Conservation (phyloP, 64 coral and sea anemone genomes). For the Dendrophyllia cribrosa region DNA sequence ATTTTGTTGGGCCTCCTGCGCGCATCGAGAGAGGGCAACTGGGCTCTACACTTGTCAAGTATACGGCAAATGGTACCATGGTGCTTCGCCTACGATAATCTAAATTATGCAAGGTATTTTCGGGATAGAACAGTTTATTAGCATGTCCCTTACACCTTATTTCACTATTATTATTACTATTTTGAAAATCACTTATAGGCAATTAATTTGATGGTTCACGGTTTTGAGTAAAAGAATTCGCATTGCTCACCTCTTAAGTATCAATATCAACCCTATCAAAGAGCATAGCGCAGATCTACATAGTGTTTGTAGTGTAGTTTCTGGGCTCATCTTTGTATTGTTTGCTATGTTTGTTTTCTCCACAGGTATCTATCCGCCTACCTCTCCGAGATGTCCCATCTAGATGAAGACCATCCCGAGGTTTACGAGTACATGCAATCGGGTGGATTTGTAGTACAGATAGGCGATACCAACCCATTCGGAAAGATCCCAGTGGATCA, state of each 20-base stretch:
- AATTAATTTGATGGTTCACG: too few species aligned
- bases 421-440: constrained; percentile 24
- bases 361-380: constrained; percentile 55
- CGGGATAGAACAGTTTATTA: too few species aligned
- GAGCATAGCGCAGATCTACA: too few species aligned
- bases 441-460: constrained; percentile 75
- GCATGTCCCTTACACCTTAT: too few species aligned
- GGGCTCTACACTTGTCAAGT: constrained; percentile 64
- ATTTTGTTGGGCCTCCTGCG: constrained; percentile 50
- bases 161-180: too few species aligned
- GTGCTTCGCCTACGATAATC: constrained; percentile 68
- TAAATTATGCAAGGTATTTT: constrained; percentile 54
- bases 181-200: too few species aligned
- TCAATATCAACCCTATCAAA: too few species aligned
- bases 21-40: constrained; percentile 62
- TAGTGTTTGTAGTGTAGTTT: too few species aligned
- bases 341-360: too few species aligned
- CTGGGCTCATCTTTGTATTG: too few species aligned
- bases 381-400: constrained; percentile 41
- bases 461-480: constrained; percentile 64
- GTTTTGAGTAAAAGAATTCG: too few species aligned
- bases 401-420: constrained; percentile 54
- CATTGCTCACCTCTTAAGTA: too few species aligned
- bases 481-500: constrained; percentile 58
- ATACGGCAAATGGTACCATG: constrained; percentile 66